Evolutionary conservation across 2,888 invertebrate genomes (phyloP), one percentile per base, ranked within the genome.

Genomic region (Opisthograptis luteolata): DNA sequence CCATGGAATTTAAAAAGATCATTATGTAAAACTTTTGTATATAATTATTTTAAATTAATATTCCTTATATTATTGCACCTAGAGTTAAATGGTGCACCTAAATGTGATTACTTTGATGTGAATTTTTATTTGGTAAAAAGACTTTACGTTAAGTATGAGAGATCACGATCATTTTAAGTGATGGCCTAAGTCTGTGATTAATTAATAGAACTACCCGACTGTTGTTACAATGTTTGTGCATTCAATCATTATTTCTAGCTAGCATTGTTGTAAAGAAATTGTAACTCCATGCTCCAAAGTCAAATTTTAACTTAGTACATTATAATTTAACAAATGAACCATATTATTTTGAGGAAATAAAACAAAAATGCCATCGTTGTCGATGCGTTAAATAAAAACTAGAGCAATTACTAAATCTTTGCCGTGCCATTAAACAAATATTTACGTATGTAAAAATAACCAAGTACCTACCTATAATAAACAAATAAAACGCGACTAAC

Each of bases 71-170:
- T 19, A 48, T 37, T 48, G 54, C 54, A 56, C 56, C 36, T 43
- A 20, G 49, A 34, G 30, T 25, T 28, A 46, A 60, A 37, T 58
- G 59, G 55, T 66, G 74, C 70, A 69, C 77, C 68, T 68, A 44
- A 66, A 53, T 76, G 70, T 79, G 72, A 76, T 76, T 64, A 68
- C 73, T 32, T 41, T 31, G 5, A 46, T 27, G 22, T 31, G 24
- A 31, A 35, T 40, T 49, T 73, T 70, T 68, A 64, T 73, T 73
- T 79, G 68, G 73, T 63, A 70, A 79, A 84, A 85, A 84, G 81
- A 84, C 82, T 80, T 65, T 75, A 70, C 49, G 58, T 54, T 60
- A 63, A 44, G 43, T 60, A 36, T 62, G 57, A 10, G n/a, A 48
- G 52, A 62, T 58, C 58, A 64, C 55, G 60, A 58, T 58, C 36